Base-by-base conservation (phyloP, 30 jellyfish, hydroid and myxozoan species). In the Mastigias papua region DNA sequence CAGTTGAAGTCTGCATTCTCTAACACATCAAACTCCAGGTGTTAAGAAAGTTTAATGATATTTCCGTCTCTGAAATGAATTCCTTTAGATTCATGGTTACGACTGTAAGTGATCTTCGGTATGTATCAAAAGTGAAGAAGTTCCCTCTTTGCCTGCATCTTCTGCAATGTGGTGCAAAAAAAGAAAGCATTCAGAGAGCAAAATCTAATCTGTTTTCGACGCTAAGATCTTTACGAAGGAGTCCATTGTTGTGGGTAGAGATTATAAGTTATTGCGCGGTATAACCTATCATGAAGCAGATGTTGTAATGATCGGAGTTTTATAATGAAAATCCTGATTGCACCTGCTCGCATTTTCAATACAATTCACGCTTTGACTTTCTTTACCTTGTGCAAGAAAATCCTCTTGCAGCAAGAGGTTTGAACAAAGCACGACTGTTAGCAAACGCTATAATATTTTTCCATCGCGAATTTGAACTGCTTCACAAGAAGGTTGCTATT, bases 271-370 rank as follows among this genome's bases (percentile, higher is more conserved):
- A 61, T 72, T 33, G 69, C 79, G 71, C 90, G 48, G 90, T 34
- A 80, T 34, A 80, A 37, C 69, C 50, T 80, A 78, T 42, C 30
- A 26, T 48, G 81, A 31, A 80, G 90, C 90, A 80, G 90, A 80
- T 80, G 90, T 34, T 80, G 34, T 21, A 80, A 62, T 32, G 81
- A 80, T 78, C 7, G 17, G 90, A 65, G 50, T n/a, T 65, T 80
- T 26, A 80, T 50, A 11, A 42, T 73, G 46, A 65, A 20, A 17
- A 37, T 28, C 48, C 19, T 22, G 49, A 13, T 34, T 80, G 73
- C 90, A 80, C 90, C 90, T 80, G 90, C 90, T 34, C 90, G 35
- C 0, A 19, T 75, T n/a, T 63, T 57, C 90, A 80, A 62, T 61
- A 80, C 90, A 80, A 80, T 80, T 65, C 80, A 46, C 73, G 28